Conservation (phyloP, 2,797 vertebrate genomes). For the Sebastes diploproa region DNA sequence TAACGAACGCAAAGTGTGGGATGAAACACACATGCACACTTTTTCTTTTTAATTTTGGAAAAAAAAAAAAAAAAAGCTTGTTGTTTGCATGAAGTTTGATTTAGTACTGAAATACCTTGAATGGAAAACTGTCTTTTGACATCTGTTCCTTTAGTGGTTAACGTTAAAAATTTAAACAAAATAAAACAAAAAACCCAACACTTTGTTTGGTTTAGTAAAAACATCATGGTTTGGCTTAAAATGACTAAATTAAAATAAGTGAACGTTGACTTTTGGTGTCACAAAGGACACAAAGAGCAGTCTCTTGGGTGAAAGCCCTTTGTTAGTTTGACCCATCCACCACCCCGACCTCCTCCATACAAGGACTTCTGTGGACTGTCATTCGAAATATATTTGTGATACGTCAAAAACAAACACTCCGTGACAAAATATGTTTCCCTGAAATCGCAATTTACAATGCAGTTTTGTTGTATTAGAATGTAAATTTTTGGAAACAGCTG, state of each 20-base stretch:
- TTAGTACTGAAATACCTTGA: neutral
- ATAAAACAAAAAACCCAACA: neutral
- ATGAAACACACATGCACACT: neutral
- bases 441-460: neutral
- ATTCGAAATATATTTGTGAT: neutral
- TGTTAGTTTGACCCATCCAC: too few species aligned
- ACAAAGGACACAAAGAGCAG: too few species aligned
- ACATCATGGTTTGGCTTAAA: too few species aligned
- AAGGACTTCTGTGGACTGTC: too few species aligned
- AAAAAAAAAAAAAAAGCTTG: neutral
- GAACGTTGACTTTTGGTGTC: too few species aligned
- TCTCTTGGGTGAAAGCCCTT: too few species aligned
- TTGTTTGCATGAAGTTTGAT: neutral
- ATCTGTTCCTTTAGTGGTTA: neutral
- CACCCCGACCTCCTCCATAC: too few species aligned
- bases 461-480: neutral
- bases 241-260: too few species aligned
- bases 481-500: rapidly evolving
- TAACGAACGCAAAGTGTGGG: neutral
- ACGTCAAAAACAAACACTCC: neutral
- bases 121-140: neutral
- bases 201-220: too few species aligned
- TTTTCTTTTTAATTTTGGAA: neutral
- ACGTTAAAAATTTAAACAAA: neutral
- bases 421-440: neutral